A percentile compares a stretch with the other conserved stretches of the same genome.
Evolutionary conservation across 2,797 vertebrate genomes (phyloP).

Genomic region (Channallabes apus): DNA sequence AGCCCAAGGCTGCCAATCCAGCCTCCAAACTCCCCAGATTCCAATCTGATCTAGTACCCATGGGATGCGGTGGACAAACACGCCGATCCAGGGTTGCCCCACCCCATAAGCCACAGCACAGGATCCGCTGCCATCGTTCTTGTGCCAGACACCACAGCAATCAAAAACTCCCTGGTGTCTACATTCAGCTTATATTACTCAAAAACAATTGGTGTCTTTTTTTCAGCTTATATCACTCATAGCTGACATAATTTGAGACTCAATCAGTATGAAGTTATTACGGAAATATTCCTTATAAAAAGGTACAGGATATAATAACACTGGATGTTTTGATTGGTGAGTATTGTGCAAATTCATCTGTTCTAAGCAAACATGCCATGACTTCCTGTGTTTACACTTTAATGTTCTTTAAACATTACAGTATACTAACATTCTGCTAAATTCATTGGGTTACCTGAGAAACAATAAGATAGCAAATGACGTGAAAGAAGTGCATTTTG

Average conservation of each 20-base stretch:
- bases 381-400: neutral
- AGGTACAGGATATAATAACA: neutral
- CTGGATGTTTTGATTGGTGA: neutral
- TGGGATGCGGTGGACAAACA: no score
- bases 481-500: neutral
- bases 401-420: neutral
- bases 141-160: no score
- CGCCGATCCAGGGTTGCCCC: no score
- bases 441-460: neutral
- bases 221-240: neutral
- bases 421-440: neutral
- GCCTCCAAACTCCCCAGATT: no score
- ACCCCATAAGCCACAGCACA: no score
- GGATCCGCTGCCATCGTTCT: no score
- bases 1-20: no score
- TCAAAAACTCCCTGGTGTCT: no score
- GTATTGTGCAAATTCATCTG: neutral
- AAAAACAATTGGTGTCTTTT: neutral
- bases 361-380: neutral
- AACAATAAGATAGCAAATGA: constrained; percentile 15
- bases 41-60: no score
- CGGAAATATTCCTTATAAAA: constrained; percentile 6
- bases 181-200: no score
- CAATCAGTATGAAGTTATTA: constrained; percentile 1
- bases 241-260: neutral